phyloP scores from a whole-genome alignment of 2,888 invertebrate species.

The Chymomyza caudatula region DNA sequence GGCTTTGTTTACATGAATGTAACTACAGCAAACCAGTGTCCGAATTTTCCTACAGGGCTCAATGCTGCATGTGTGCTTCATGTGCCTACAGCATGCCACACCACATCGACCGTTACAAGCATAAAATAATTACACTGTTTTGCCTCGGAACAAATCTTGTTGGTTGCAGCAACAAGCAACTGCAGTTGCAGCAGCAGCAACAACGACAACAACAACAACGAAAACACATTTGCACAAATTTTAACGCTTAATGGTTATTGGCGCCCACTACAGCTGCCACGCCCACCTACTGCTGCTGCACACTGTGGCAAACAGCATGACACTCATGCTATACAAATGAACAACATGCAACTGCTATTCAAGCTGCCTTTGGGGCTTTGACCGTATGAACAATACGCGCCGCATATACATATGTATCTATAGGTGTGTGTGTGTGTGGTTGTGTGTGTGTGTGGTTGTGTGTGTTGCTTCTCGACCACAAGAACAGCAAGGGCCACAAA shows the following conservation, averaged over 20 bases:
- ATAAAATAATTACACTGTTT: conserved; percentile 55
- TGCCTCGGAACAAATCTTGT: conserved; percentile 50
- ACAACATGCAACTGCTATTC: conserved; percentile 49
- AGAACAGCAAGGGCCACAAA: conserved; percentile 41
- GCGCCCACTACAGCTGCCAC: conserved; percentile 21
- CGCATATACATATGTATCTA: neutral
- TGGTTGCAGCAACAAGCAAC: conserved; percentile 38
- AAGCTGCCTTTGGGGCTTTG: conserved; percentile 43
- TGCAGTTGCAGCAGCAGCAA: conserved; percentile 21
- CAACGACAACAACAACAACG: conserved; percentile 21
- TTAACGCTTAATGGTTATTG: conserved; percentile 68
- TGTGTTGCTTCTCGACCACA: conserved; percentile 42
- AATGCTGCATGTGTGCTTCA: conserved; percentile 14
- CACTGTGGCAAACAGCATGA: conserved; percentile 55
- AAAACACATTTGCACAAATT: conserved; percentile 49
- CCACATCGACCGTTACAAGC: conserved; percentile 31
- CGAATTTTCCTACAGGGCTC: neutral
- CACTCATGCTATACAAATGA: conserved; percentile 64
- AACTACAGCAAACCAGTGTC: neutral
- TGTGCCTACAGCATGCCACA: conserved; percentile 18
- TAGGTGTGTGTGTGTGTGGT: neutral
- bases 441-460: neutral
- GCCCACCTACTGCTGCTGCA: neutral
- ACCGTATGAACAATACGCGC: conserved; percentile 5
- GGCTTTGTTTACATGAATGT: neutral